Evolutionary conservation across 1,140 invertebrate species (phyloP).

Genomic region (Drosophila ironensis): DNA sequence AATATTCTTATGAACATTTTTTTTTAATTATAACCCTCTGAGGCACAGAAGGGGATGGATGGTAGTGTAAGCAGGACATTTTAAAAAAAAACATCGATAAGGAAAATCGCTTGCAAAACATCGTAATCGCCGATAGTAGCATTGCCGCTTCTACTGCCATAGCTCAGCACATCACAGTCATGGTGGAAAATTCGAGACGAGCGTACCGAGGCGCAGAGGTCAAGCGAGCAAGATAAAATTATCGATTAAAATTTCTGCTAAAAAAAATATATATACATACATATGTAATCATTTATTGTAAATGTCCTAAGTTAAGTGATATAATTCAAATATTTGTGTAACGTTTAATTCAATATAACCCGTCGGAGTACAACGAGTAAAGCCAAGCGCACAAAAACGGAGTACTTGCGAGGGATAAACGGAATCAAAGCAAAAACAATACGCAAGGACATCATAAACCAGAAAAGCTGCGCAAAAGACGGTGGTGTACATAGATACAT

Average conservation of each 20-base stretch:
- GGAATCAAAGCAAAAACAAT: conserved; percentile 23
- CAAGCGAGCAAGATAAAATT: conserved; percentile 68
- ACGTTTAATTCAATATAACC: conserved; percentile 76
- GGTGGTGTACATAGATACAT: conserved; percentile 61
- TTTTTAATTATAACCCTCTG: too few species aligned
- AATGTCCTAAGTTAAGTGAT: conserved; percentile 78
- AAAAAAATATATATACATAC: conserved; percentile 76
- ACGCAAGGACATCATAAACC: conserved; percentile 32
- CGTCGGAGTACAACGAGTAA: conserved; percentile 80
- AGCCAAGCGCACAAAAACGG: conserved; percentile 59
- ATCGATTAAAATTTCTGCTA: conserved; percentile 79
- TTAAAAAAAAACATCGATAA: too few species aligned
- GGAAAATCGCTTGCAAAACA: too few species aligned
- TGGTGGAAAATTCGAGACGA: conserved; percentile 69
- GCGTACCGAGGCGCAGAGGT: conserved; percentile 66
- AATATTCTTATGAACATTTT: too few species aligned
- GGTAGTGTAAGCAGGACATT: too few species aligned
- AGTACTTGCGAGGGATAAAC: conserved; percentile 71
- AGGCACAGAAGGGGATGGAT: too few species aligned
- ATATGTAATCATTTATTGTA: conserved; percentile 79
- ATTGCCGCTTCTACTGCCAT: too few species aligned
- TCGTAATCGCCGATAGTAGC: too few species aligned
- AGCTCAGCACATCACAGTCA: too few species aligned
- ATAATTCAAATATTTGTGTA: conserved; percentile 76
- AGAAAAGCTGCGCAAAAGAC: conserved; percentile 61